Percentiles rank a stretch among this genome's conserved stretches.
Conservation (phyloP, 2,888 invertebrate species). For the Hemithea aestivaria region DNA sequence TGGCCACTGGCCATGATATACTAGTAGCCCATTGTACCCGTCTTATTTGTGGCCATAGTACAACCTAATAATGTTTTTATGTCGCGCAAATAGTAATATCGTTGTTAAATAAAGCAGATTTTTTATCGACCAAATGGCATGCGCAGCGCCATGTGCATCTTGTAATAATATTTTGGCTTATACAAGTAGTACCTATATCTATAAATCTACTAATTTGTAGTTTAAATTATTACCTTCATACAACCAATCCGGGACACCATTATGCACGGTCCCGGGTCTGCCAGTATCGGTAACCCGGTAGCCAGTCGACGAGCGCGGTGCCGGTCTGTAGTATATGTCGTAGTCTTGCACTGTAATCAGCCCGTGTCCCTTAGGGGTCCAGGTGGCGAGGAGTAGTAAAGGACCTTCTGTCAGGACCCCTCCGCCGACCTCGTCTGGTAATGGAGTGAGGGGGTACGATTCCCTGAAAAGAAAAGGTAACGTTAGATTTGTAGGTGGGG, state of each 20-base stretch:
- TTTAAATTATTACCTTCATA: slow-evolving; percentile 91
- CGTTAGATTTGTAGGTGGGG: no score
- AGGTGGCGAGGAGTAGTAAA: slow-evolving; percentile 87
- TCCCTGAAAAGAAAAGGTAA: slow-evolving; percentile 77
- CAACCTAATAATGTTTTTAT: no score
- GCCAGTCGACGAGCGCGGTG: slow-evolving; percentile 83
- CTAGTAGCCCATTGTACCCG: no score
- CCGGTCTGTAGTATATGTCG: slow-evolving; percentile 92
- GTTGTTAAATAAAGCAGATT: no score
- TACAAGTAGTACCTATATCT: no score
- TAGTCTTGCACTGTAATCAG: slow-evolving; percentile 91
- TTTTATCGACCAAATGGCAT: no score
- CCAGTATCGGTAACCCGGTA: slow-evolving; percentile 89
- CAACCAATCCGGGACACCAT: slow-evolving; percentile 97
- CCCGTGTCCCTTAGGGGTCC: slow-evolving; percentile 90
- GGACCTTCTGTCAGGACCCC: slow-evolving; percentile 77
- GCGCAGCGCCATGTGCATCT: no score
- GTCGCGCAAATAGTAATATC: no score
- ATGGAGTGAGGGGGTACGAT: slow-evolving; percentile 85
- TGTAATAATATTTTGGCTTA: no score
- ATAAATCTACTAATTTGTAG: no score
- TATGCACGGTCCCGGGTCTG: slow-evolving; percentile 88
- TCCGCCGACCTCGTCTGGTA: slow-evolving; percentile 84
- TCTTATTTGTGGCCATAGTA: no score
- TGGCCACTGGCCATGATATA: no score